Conservation (phyloP, 2,797 vertebrate genomes). For the Cyclura pinguis region DNA sequence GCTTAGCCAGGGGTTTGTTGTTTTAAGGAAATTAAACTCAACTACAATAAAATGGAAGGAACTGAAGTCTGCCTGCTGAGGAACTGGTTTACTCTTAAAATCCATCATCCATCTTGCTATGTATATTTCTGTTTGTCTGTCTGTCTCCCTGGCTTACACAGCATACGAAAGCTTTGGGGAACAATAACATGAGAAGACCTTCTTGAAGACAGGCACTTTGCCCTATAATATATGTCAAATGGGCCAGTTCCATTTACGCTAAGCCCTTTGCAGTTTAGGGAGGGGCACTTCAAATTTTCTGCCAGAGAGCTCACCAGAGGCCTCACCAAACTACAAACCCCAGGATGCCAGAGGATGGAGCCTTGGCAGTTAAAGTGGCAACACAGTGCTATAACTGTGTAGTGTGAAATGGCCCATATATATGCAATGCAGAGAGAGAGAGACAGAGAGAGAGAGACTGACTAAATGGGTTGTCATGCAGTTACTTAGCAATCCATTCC, state of each 20-base stretch:
- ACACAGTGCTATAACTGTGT: too few species aligned
- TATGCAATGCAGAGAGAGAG: not conserved
- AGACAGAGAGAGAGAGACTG: not conserved
- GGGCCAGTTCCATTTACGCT: conserved; percentile 14
- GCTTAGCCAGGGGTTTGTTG: not conserved
- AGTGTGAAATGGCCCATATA: not conserved
- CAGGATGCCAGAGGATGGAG: too few species aligned
- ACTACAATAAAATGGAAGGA: not conserved
- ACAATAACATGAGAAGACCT: fast-evolving
- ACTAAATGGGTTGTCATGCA: conserved; percentile 13
- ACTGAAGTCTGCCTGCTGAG: not conserved
- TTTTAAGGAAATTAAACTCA: not conserved
- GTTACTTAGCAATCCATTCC: conserved; percentile 26
- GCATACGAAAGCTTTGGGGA: not conserved
- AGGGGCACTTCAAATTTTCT: too few species aligned
- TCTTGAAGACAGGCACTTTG: conserved; percentile 6
- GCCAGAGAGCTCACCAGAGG: too few species aligned
- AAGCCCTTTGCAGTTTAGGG: too few species aligned
- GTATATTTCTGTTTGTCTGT: not conserved
- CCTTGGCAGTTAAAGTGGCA: too few species aligned
- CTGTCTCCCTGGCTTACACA: fast-evolving
- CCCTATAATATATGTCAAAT: not conserved
- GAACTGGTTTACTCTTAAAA: not conserved
- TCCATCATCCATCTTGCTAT: not conserved
- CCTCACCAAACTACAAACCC: too few species aligned